These are phyloP conservation scores for Onychostruthus taczanowskii DNA, from an alignment of 2,113 vertebrate genomes.

Conservation along the genomic window DNA sequence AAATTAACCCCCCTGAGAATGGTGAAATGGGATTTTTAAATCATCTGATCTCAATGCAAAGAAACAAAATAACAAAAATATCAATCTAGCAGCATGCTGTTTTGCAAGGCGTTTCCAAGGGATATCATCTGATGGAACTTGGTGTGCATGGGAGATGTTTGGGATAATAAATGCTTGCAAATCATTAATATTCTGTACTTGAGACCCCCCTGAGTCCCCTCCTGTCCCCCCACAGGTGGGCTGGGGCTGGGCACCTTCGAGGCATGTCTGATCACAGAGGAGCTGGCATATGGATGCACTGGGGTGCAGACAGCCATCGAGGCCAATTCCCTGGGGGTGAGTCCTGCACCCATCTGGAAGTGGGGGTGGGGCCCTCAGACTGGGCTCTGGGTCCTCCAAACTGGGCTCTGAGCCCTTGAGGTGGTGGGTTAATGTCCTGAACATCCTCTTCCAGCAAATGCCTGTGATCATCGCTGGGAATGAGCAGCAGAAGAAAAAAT, in stretches of 20 bases:
- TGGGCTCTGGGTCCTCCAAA: not conserved
- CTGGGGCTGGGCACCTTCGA: constrained; percentile 86
- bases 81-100: not conserved
- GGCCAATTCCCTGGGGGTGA: constrained; percentile 88
- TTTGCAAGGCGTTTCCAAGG: not conserved
- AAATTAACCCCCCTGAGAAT: too few relatives aligned
- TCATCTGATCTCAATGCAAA: not conserved
- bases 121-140: not conserved
- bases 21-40: not conserved
- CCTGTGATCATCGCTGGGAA: constrained; percentile 87
- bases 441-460: constrained; percentile 81
- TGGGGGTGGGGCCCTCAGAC: not conserved
- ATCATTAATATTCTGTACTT: not conserved
- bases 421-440: not conserved
- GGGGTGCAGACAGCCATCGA: constrained; percentile 90
- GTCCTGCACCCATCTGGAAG: not conserved
- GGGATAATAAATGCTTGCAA: not conserved
- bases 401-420: not conserved
- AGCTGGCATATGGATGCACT: constrained; percentile 89
- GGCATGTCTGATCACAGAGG: constrained; percentile 87
- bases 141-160: rapidly evolving
- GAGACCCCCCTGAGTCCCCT: not conserved
- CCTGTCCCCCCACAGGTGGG: constrained; percentile 74
- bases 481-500: constrained; percentile 87
- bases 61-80: not conserved